A percentile compares a stretch with the other conserved stretches of the same genome.
phyloP scores from a whole-genome alignment of 2,797 vertebrate species.

The Ceryle rudis region DNA sequence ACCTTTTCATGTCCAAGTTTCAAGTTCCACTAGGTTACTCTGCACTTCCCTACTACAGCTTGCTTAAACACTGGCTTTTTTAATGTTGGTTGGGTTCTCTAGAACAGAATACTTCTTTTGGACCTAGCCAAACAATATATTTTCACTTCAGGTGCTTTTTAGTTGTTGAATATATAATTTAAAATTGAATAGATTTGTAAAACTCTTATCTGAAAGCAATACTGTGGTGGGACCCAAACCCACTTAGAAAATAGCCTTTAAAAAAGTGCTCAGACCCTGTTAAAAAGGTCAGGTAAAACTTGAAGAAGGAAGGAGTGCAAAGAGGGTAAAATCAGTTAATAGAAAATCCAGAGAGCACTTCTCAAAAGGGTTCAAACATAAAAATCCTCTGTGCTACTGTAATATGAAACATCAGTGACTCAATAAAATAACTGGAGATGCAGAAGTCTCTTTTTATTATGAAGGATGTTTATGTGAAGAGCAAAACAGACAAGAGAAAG shows the following conservation, averaged over 20 bases:
- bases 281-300: neutral
- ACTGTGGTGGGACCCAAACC: neutral
- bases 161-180: neutral
- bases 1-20: neutral
- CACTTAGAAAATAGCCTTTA: neutral
- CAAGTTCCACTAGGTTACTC: neutral
- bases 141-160: neutral
- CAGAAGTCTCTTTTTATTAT: slow-evolving; percentile 74
- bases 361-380: slow-evolving; percentile 56
- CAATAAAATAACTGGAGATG: slow-evolving; percentile 59
- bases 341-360: slow-evolving; percentile 56
- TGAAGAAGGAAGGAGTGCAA: neutral
- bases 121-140: neutral
- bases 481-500: slow-evolving; percentile 77
- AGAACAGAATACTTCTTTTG: neutral
- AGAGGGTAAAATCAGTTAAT: slow-evolving; percentile 21
- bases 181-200: neutral
- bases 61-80: neutral
- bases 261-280: neutral
- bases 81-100: neutral
- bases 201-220: neutral
- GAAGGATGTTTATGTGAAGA: slow-evolving; percentile 77
- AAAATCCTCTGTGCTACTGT: slow-evolving; percentile 64
- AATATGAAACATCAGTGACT: slow-evolving; percentile 72
- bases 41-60: neutral